Conservation (phyloP, 1,140 invertebrate species). For the Sesamia nonagrioides region DNA sequence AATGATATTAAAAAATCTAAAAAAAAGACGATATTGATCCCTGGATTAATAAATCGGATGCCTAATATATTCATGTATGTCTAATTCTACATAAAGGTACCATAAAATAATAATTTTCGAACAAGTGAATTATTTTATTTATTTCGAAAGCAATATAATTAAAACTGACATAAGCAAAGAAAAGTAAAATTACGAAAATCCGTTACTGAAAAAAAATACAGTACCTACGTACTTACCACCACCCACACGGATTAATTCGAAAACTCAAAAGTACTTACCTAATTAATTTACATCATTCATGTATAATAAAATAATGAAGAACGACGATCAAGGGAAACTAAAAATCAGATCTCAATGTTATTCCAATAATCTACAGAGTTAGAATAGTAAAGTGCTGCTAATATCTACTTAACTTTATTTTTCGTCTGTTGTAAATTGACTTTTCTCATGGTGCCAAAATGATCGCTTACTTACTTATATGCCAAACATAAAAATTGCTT, state of each 20-base stretch:
- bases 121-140: neutral
- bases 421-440: slow-evolving; percentile 16
- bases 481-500: slow-evolving; percentile 9
- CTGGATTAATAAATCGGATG: slow-evolving; percentile 3
- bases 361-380: neutral
- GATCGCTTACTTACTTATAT: slow-evolving; percentile 14
- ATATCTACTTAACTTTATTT: slow-evolving; percentile 10
- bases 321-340: slow-evolving; percentile 8
- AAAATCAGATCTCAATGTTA: slow-evolving; percentile 33
- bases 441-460: slow-evolving; percentile 55
- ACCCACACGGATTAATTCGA: too few relatives aligned
- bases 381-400: slow-evolving; percentile 20
- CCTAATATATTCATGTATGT: neutral
- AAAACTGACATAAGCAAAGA: neutral
- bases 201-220: too few relatives aligned
- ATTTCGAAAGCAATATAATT: neutral
- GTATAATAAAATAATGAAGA: neutral
- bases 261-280: neutral
- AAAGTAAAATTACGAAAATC: neutral
- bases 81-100: neutral
- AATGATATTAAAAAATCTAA: slow-evolving; percentile 28
- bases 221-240: too few relatives aligned
- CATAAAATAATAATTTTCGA: neutral
- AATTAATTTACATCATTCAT: neutral
- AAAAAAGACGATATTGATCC: slow-evolving; percentile 23